Evolutionary conservation across 2,113 vertebrate species (phyloP), one percentile per base, ranked within the genome.

Genomic region (Turnix velox): DNA sequence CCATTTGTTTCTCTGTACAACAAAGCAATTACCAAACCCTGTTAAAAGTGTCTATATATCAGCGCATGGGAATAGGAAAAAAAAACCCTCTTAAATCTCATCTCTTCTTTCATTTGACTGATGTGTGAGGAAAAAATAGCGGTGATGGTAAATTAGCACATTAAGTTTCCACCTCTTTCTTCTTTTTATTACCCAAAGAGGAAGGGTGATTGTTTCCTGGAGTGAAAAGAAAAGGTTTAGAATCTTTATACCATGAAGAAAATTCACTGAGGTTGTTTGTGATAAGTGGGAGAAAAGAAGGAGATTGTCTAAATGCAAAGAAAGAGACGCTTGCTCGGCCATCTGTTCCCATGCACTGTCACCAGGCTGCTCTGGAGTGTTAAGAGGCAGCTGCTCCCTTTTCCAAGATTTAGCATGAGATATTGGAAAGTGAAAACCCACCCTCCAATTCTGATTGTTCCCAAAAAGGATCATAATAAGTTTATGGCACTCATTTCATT

Each of bases 291-390:
- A 90, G 85, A 75, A 84, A 83, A 63, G 66, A 87, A 92, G 77
- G 48, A 54, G 62, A 39, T 65, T 82, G 86, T 54, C 69, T 88
- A 90, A 87, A 78, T 73, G 91, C 13, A 10, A 89, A 95, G 92
- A 93, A 86, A 92, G 80, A 87, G 86, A 35, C 85, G 90, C 93
- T 96, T 84, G 86, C 91, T 88, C 48, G 72, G 80, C 96, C 96
- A 96, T 95, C 94, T 96, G 96, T 94, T 95, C 84, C 58, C 4
- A 5, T 77, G 65, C 69, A 40, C 87, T 78, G 80, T 90, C 80
- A 93, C 84, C 95, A 93, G 81, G 80, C 91, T 93, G 86, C 88
- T 96, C 84, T 61, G 73, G 73, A 59, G 55, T 12, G 10, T 57
- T 57, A 61, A 77, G 52, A 94, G 61, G 90, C 93, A 96, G 95